Percentiles rank a stretch among this genome's conserved stretches.
phyloP scores from a whole-genome alignment of 2,797 vertebrate species.

The Lagorchestes hirsutus region DNA sequence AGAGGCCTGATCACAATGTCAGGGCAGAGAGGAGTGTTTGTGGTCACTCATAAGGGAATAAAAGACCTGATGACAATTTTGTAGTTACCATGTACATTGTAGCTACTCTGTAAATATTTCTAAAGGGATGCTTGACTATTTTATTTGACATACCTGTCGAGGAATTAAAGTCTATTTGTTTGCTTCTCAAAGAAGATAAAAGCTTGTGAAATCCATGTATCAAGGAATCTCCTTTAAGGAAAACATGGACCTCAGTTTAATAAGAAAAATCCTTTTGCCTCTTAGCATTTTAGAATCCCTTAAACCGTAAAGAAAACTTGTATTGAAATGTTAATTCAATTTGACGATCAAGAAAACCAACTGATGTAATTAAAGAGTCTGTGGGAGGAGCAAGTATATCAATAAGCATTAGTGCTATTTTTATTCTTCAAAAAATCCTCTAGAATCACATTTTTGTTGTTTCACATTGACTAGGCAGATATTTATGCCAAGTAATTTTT shows the following conservation, averaged over 20 bases:
- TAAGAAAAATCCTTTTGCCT: not conserved
- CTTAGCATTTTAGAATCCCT: constrained; percentile 13
- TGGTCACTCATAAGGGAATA: too few species aligned
- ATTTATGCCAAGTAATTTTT: not conserved
- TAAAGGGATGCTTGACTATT: not conserved
- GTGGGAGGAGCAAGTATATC: not conserved
- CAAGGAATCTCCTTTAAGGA: not conserved
- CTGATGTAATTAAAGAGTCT: not conserved
- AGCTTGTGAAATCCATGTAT: not conserved
- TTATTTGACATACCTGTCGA: not conserved
- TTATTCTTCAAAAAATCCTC: not conserved
- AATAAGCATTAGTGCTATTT: not conserved
- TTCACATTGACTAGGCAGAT: not conserved
- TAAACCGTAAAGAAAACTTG: not conserved
- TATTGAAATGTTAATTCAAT: not conserved
- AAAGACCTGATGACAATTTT: too few species aligned
- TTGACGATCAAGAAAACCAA: constrained; percentile 23
- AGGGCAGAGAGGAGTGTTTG: too few species aligned
- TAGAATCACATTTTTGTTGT: not conserved
- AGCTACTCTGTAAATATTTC: not conserved
- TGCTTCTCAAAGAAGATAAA: not conserved
- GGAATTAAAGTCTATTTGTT: not conserved
- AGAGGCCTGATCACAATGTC: too few species aligned
- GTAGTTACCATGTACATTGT: not conserved
- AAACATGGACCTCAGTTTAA: not conserved